phyloP scores from a whole-genome alignment of 1,140 invertebrate genomes.

The Hypsibius dujardini region DNA sequence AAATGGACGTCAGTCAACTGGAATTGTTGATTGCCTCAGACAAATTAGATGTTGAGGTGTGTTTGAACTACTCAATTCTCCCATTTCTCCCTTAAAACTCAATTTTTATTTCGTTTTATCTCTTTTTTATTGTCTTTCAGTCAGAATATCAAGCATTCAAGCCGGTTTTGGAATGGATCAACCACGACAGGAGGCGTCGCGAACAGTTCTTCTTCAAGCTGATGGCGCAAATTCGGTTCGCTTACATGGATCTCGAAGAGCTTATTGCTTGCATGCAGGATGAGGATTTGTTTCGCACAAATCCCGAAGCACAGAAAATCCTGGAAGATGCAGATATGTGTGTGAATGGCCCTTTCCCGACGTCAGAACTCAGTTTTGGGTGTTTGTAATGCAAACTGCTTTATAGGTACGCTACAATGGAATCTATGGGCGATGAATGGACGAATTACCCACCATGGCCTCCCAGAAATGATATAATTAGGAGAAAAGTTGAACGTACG shows the following conservation, averaged over 20 bases:
- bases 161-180: background rate
- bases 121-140: background rate
- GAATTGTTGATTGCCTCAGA: background rate
- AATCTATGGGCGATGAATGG: constrained; percentile 5
- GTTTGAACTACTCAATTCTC: background rate
- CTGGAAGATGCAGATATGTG: constrained; percentile 1
- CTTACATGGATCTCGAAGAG: background rate
- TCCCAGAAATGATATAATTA: background rate
- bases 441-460: background rate
- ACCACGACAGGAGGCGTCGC: background rate
- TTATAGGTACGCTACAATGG: constrained; percentile 1
- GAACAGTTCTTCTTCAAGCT: background rate
- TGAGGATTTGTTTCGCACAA: background rate
- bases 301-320: background rate
- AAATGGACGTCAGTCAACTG: background rate
- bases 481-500: constrained; percentile 4
- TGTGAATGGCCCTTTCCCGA: background rate
- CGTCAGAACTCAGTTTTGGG: background rate
- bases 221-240: constrained; percentile 3
- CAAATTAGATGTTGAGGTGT: constrained; percentile 5
- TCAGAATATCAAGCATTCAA: background rate
- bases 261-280: background rate
- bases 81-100: background rate
- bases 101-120: background rate
- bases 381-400: background rate